Base-by-base conservation (phyloP, 2,113 vertebrate species). In the Dipodomys spectabilis region DNA sequence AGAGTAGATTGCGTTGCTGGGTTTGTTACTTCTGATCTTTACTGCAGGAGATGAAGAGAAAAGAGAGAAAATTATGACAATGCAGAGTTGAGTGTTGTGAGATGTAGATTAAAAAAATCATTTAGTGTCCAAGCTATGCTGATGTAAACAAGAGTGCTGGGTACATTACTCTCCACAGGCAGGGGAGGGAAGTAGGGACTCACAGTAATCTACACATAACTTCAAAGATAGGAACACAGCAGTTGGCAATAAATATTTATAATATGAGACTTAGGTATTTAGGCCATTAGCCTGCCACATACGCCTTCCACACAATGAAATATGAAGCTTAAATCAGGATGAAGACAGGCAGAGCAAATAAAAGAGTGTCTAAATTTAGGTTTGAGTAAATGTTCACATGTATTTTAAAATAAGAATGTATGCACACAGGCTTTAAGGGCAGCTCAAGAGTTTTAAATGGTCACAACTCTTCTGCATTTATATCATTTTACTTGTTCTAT, bases 191-290 rank as follows among this genome's bases (percentile, higher is more conserved):
- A 95, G 91, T 19, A 5, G 11, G 74, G 65, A 81, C 81, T 93
- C 86, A 86, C 94, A 95, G 92, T 74, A 64, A 96, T 85, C 96
- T 96, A 65, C 89, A 92, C 94, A 73, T 57, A 95, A 96, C 97
- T 98, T 97, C 97, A 98, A 98, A 98, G 97, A 98, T 30, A 95
- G 44, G 86, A 97, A 95, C 90, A 91, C 86, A 96, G 73, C 87
- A 94, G 83, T 96, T 95, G 87, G 88, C 96, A 97, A 98, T 98
- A 98, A 98, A 98, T 98, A 98, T 98, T 98, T 98, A 98, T 97
- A 97, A 98, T 98, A 97, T 91, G 97, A 98, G 96, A 93, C 95
- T 96, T 95, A 94, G 96, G 95, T 94, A 97, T 94, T 96, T 92
- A 97, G 97, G 94, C 96, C 94, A 97, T 98, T 97, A 97, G 92